These are phyloP conservation scores for Sicus ferrugineus DNA, from an alignment of 2,888 invertebrate species.

Conservation along the genomic window DNA sequence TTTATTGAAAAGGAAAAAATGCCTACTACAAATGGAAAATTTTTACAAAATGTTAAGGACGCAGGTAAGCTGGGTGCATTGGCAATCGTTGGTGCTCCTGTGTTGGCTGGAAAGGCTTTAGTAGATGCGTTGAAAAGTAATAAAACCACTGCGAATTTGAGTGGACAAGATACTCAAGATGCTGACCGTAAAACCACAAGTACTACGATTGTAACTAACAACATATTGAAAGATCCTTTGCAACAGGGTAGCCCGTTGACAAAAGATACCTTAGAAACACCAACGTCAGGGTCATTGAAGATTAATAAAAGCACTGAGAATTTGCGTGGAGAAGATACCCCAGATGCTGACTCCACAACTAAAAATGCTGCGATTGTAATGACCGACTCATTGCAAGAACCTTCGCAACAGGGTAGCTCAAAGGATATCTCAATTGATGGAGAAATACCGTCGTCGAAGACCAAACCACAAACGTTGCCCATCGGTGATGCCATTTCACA, in stretches of 20 bases:
- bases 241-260: constrained; percentile 44
- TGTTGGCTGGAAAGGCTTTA: constrained; percentile 87
- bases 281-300: constrained; percentile 39
- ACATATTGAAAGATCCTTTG: not conserved
- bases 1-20: constrained; percentile 50
- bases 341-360: constrained; percentile 3
- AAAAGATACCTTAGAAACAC: constrained; percentile 36
- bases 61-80: constrained; percentile 87
- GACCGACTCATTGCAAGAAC: not conserved
- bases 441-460: constrained; percentile 39
- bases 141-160: constrained; percentile 32
- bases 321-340: constrained; percentile 4
- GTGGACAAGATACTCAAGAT: not conserved
- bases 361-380: not conserved
- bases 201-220: not conserved
- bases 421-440: constrained; percentile 40
- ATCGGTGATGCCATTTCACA: constrained; percentile 73
- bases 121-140: constrained; percentile 77
- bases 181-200: not conserved
- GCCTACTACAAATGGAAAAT: constrained; percentile 35
- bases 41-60: constrained; percentile 64
- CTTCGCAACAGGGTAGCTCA: not conserved
- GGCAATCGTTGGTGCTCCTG: constrained; percentile 87
- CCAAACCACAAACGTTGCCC: constrained; percentile 62
- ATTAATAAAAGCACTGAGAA: constrained; percentile 34